phyloP scores from a whole-genome alignment of 1,140 invertebrate genomes.

The Hycleus phaleratus region DNA sequence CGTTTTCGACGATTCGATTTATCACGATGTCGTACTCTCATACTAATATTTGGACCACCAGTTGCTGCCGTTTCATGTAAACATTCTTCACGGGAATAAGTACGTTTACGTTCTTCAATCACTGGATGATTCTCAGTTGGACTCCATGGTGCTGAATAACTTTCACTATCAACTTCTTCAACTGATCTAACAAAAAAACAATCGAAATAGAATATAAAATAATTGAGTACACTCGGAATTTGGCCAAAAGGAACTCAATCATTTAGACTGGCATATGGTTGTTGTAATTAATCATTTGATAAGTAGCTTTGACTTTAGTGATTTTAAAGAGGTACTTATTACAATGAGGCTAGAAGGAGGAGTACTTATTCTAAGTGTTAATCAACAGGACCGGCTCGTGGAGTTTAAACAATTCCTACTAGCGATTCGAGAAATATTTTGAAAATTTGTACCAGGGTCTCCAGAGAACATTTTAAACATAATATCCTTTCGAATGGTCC shows the following conservation, averaged over 20 bases:
- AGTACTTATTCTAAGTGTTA: too few species aligned
- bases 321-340: too few species aligned
- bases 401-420: too few species aligned
- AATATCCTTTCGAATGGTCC: too few species aligned
- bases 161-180: conserved; percentile 36
- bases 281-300: too few species aligned
- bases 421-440: too few species aligned
- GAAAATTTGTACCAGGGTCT: too few species aligned
- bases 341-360: too few species aligned
- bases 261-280: too few species aligned
- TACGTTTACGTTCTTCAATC: conserved; percentile 40
- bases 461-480: too few species aligned
- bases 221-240: neutral
- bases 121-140: conserved; percentile 30
- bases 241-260: neutral
- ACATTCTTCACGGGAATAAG: conserved; percentile 63
- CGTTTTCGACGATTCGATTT: conserved; percentile 39
- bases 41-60: conserved; percentile 48
- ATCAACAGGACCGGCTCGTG: too few species aligned
- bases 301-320: too few species aligned
- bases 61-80: conserved; percentile 63
- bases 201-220: neutral
- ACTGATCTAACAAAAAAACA: conserved; percentile 22
- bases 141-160: conserved; percentile 35
- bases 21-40: conserved; percentile 41